A percentile compares a stretch with the other conserved stretches of the same genome.
Conservation (phyloP, 2,888 invertebrate species). For the Dexiosoma caninum region DNA sequence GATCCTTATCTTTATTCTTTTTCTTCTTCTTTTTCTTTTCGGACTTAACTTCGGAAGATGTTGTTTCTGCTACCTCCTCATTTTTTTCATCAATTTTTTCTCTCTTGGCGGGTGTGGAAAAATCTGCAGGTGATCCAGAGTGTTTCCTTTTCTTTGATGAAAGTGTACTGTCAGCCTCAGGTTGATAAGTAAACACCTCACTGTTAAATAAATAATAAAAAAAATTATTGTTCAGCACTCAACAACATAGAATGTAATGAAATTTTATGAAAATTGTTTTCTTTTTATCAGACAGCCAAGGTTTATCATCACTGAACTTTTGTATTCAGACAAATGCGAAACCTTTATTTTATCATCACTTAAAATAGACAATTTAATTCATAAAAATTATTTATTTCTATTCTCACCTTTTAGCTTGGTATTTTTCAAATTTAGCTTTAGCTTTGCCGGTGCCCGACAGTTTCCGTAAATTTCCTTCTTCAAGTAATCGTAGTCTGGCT, state of each 20-base stretch:
- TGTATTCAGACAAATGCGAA: slow-evolving; percentile 74
- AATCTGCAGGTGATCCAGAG: slow-evolving; percentile 70
- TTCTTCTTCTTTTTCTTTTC: slow-evolving; percentile 75
- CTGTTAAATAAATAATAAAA: slow-evolving; percentile 75
- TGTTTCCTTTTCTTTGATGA: slow-evolving; percentile 79
- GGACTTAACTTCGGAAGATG: slow-evolving; percentile 67
- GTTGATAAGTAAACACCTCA: slow-evolving; percentile 88
- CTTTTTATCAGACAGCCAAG: slow-evolving; percentile 73
- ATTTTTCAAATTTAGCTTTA: slow-evolving; percentile 94
- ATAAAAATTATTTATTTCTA: neutral
- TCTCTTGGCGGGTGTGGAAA: slow-evolving; percentile 70
- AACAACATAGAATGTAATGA: neutral
- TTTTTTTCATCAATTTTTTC: slow-evolving; percentile 78
- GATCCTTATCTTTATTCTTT: slow-evolving; percentile 68
- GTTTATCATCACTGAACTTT: slow-evolving; percentile 70
- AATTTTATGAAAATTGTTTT: neutral
- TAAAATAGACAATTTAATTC: slow-evolving; percentile 65
- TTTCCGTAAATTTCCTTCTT: slow-evolving; percentile 89
- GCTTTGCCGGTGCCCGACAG: slow-evolving; percentile 94
- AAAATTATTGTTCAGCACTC: neutral
- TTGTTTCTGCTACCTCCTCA: slow-evolving; percentile 67
- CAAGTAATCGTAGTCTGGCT: slow-evolving; percentile 85
- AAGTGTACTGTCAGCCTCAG: slow-evolving; percentile 89
- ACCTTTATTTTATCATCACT: slow-evolving; percentile 78
- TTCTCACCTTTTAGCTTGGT: slow-evolving; percentile 81